Percentiles rank a stretch among this genome's conserved stretches.
Conservation (phyloP, 2,888 invertebrate genomes). For the Leistus spinibarbis region DNA sequence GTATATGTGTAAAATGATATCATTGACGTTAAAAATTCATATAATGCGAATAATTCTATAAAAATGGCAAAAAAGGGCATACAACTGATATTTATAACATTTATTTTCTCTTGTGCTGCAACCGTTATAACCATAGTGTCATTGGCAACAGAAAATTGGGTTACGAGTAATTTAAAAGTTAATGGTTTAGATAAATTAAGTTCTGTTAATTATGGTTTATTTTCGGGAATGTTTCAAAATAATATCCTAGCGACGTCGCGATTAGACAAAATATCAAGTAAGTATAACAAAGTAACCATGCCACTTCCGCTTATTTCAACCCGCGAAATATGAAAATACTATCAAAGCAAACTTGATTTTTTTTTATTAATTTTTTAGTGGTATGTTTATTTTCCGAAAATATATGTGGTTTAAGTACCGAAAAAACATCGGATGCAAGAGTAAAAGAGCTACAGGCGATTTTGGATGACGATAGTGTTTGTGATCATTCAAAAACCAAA, state of each 20-base stretch:
- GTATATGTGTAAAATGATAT: too few relatives aligned
- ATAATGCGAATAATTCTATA: too few relatives aligned
- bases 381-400: slow-evolving; percentile 24
- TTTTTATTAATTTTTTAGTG: too few relatives aligned
- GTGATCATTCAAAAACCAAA: neutral
- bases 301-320: too few relatives aligned
- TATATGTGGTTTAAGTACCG: slow-evolving; percentile 26
- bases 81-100: slow-evolving; percentile 48
- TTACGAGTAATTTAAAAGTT: slow-evolving; percentile 34
- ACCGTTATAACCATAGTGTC: slow-evolving; percentile 50
- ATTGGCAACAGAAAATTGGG: slow-evolving; percentile 52
- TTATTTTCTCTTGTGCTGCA: slow-evolving; percentile 50
- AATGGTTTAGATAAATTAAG: neutral
- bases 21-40: too few relatives aligned
- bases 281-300: too few relatives aligned
- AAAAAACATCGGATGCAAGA: slow-evolving; percentile 48
- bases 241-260: slow-evolving; percentile 40
- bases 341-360: too few relatives aligned
- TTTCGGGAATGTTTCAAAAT: slow-evolving; percentile 48
- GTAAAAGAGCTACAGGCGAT: slow-evolving; percentile 29
- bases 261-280: neutral
- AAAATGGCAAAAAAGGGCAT: slow-evolving; percentile 51
- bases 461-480: neutral
- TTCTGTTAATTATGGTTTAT: slow-evolving; percentile 47
- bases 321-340: too few relatives aligned